These are phyloP conservation scores for Cyclophora punctaria DNA, from an alignment of 2,888 invertebrate genomes.

Conservation along the genomic window DNA sequence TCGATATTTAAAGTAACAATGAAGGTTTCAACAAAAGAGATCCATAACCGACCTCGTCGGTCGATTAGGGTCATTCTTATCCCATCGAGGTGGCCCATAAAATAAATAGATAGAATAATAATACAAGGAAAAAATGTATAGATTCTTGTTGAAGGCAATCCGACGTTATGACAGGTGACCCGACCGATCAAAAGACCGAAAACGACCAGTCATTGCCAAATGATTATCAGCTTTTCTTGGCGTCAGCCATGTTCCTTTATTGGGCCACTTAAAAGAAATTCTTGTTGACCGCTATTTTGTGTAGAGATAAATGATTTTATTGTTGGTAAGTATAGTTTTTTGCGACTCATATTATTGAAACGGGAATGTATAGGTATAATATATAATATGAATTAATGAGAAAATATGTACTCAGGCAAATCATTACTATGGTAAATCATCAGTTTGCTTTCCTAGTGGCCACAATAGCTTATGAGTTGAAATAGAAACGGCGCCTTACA, in stretches of 20 bases:
- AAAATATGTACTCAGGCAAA: no score
- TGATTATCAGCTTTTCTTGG: constrained; percentile 47
- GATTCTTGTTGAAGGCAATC: constrained; percentile 44
- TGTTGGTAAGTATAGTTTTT: no score
- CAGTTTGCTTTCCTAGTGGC: no score
- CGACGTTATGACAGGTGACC: constrained; percentile 61
- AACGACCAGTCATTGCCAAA: constrained; percentile 60
- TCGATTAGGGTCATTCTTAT: constrained; percentile 49
- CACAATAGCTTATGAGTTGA: no score
- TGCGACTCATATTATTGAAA: no score
- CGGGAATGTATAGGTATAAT: no score
- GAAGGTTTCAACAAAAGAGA: constrained; percentile 20
- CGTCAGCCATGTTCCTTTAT: constrained; percentile 39
- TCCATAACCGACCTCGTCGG: constrained; percentile 25
- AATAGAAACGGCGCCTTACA: no score
- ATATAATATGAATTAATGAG: no score
- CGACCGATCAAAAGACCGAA: constrained; percentile 44
- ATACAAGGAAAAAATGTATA: constrained; percentile 37
- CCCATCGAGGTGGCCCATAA: constrained; percentile 28
- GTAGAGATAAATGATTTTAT: no score
- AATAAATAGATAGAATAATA: constrained; percentile 52
- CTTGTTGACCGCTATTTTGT: constrained; percentile 7
- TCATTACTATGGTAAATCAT: no score
- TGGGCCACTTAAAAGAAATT: constrained; percentile 31
- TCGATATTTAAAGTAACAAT: constrained; percentile 14